These are phyloP conservation scores for Lepisosteus oculatus DNA, from an alignment of 2,113 vertebrate genomes.

Conservation along the genomic window DNA sequence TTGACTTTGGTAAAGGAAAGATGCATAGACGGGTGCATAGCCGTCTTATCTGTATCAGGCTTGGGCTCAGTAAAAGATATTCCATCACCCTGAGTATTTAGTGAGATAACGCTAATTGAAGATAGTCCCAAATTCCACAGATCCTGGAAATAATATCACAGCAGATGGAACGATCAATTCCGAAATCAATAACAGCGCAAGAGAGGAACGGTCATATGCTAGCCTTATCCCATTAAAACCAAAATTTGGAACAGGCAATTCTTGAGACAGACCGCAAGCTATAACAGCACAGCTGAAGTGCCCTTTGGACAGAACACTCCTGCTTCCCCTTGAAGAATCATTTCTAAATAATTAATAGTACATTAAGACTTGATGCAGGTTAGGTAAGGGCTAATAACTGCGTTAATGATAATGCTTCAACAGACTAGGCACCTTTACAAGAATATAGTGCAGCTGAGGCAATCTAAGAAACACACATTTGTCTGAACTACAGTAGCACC, in stretches of 20 bases:
- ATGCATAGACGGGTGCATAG: neutral
- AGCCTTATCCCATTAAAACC: neutral
- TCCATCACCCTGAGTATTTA: neutral
- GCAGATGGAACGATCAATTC: conserved; percentile 13
- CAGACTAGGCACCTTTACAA: no score
- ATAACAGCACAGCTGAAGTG: no score
- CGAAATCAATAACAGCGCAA: neutral
- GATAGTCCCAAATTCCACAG: conserved; percentile 7
- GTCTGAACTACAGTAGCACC: no score
- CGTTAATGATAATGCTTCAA: no score
- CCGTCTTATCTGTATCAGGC: neutral
- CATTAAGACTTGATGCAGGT: no score
- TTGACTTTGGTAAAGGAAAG: neutral
- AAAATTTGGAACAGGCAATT: neutral
- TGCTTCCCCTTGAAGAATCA: no score
- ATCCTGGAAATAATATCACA: conserved; percentile 10
- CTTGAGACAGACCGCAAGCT: neutral
- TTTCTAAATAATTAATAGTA: no score
- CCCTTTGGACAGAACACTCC: no score
- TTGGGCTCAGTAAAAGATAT: neutral
- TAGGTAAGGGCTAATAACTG: no score
- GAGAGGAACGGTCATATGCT: neutral
- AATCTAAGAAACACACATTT: no score
- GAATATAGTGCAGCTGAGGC: no score
- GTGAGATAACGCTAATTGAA: conserved; percentile 14